A percentile compares a stretch with the other conserved stretches of the same genome.
Conservation (phyloP, 2,888 invertebrate species). For the Stictocephala bisonia region DNA sequence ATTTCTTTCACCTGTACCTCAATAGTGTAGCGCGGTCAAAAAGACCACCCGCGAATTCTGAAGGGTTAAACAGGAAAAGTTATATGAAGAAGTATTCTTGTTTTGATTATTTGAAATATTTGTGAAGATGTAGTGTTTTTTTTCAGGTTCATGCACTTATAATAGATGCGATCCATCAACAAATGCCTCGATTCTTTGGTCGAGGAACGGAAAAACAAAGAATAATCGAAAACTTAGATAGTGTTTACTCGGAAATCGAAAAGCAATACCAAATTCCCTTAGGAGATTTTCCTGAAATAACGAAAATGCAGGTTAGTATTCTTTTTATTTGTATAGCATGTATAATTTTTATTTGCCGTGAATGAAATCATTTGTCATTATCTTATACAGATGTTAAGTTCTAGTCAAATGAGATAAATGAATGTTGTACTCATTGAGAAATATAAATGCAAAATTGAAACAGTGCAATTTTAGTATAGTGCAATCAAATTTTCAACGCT, state of each 20-base stretch:
- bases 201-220: conserved; percentile 75
- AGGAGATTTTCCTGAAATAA: conserved; percentile 74
- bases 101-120: too few species aligned
- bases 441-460: too few species aligned
- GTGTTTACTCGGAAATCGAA: conserved; percentile 69
- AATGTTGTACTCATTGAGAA: too few species aligned
- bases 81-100: too few species aligned
- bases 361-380: neutral
- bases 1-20: too few species aligned
- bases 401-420: neutral
- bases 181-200: conserved; percentile 76
- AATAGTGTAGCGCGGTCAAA: too few species aligned
- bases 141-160: conserved; percentile 74
- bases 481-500: too few species aligned
- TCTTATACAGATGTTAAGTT: neutral
- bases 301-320: conserved; percentile 68
- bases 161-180: conserved; percentile 70
- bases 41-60: too few species aligned
- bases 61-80: neutral
- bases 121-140: conserved; percentile 17
- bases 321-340: neutral
- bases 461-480: too few species aligned
- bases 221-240: conserved; percentile 70
- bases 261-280: conserved; percentile 72
- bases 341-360: neutral